These are phyloP conservation scores for Lophotis ruficrista DNA, from an alignment of 2,113 vertebrate species.

Conservation along the genomic window DNA sequence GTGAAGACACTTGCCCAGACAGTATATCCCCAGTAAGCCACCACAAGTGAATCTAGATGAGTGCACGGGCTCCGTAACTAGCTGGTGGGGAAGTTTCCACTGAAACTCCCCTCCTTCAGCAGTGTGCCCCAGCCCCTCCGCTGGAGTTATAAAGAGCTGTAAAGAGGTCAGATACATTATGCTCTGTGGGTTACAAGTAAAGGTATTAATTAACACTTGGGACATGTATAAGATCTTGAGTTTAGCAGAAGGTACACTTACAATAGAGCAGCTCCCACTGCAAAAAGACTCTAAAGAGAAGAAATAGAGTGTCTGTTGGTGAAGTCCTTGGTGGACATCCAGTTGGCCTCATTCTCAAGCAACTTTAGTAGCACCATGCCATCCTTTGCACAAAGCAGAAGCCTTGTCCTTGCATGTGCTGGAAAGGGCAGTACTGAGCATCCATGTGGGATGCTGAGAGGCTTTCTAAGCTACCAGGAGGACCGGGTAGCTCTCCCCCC, in stretches of 20 bases:
- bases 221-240: neutral
- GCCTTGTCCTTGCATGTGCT: neutral
- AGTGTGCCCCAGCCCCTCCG: accelerated
- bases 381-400: neutral
- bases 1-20: neutral
- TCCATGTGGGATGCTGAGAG: accelerated
- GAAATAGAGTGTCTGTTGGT: neutral
- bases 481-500: neutral
- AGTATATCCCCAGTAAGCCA: neutral
- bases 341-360: neutral
- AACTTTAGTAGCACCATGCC: neutral
- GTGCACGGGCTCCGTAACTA: neutral
- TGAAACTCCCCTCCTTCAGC: accelerated
- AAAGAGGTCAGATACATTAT: neutral
- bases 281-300: neutral
- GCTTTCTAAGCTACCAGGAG: neutral
- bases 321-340: neutral
- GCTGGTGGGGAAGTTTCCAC: neutral
- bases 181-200: neutral
- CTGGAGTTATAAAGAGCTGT: neutral
- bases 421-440: neutral
- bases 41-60: neutral
- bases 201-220: neutral
- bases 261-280: neutral
- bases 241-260: neutral